Base-by-base conservation (phyloP, 2,113 vertebrate genomes). In the Emydura subglobosa region DNA sequence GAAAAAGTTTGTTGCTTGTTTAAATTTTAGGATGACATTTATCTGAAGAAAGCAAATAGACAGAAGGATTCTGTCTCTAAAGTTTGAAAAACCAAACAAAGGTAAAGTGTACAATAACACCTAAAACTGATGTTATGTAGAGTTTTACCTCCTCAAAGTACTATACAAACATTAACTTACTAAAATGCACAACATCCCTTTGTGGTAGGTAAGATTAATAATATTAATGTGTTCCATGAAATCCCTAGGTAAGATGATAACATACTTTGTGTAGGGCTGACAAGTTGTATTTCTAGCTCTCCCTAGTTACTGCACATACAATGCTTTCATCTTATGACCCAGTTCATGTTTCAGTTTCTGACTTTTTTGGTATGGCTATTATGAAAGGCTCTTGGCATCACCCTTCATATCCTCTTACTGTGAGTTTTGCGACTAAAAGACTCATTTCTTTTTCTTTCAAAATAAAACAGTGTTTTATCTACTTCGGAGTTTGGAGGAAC, bases 21-120 rank as follows among this genome's bases (percentile, higher is more conserved):
- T 95, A 86, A 83, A 84, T 94, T 96, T 55, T 68, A 85, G 13
- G 11, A 42, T 92, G 54, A 91, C 85, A 97, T 93, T 96, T 89
- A 82, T 83, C 42, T 17, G 79, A 86, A 86, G 11, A 86, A 90
- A 94, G 47, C 49, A 72, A 72, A 68, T 49, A 93, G 59, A 85
- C 3, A 29, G 4, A 76, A 21, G 39, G 6, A 16, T 88, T 92
- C 88, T 82, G 50, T 80, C 55, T 88, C 21, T 49, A 79, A 55
- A 34, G 19, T 91, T 92, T 65, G 85, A 68, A 6, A 27, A 83
- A 80, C 76, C 39, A 6, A 1, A n/a, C 25, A 47, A 24, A 49
- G 14, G 47, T 7, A 0, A 10, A 79, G 0, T 31, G 25, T 55
- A 49, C 79, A 65, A n/a, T 91, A 82, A 59, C 86, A 17, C 31